Conservation (phyloP, 2,113 vertebrate genomes). For the Oryzias celebensis region DNA sequence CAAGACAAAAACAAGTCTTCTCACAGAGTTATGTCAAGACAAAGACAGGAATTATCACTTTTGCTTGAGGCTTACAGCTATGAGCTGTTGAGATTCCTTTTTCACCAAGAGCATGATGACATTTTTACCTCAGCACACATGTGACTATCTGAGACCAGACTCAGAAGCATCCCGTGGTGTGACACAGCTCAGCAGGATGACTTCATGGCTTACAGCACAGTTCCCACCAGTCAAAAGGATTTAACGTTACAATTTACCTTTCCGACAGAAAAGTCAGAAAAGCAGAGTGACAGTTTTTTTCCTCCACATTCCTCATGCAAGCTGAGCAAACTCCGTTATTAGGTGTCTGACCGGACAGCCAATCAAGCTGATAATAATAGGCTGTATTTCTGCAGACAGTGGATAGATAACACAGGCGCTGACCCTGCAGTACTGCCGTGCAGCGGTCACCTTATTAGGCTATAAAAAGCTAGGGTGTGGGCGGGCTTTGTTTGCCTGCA, state of each 20-base stretch:
- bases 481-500: constrained; percentile 66
- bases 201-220: constrained; percentile 4
- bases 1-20: constrained; percentile 25
- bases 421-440: constrained; percentile 52
- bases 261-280: constrained; percentile 9
- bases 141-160: not conserved
- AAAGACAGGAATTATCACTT: constrained; percentile 27
- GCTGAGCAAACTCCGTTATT: constrained; percentile 44
- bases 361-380: constrained; percentile 63
- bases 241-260: constrained; percentile 29
- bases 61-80: constrained; percentile 9
- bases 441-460: constrained; percentile 70
- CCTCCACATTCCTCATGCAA: constrained; percentile 17
- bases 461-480: constrained; percentile 74
- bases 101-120: not conserved
- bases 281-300: constrained; percentile 15
- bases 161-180: constrained; percentile 16
- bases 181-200: constrained; percentile 12
- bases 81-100: constrained; percentile 1
- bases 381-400: constrained; percentile 41
- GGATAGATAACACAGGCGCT: constrained; percentile 43
- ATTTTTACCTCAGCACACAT: constrained; percentile 21
- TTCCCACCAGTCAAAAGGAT: constrained; percentile 17
- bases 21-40: constrained; percentile 17
- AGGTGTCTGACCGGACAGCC: constrained; percentile 45